Conservation (phyloP, 1,140 invertebrate genomes). For the Pinna nobilis region DNA sequence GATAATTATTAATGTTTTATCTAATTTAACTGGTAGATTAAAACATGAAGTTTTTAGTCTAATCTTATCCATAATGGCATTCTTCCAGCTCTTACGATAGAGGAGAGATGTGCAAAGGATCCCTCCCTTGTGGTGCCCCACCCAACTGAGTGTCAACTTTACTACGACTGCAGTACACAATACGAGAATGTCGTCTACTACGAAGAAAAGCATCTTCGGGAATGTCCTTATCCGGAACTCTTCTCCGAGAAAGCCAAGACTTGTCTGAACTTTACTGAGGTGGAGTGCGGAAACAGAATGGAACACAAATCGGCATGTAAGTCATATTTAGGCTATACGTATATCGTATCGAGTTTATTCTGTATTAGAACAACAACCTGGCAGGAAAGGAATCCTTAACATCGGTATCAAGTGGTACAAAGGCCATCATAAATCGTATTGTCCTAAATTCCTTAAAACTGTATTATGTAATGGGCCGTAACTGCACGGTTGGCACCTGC, state of each 20-base stretch:
- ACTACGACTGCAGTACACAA: conserved; percentile 48
- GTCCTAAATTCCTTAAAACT: too few species aligned
- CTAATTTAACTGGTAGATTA: not conserved
- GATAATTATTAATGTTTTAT: not conserved
- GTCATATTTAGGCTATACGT: too few species aligned
- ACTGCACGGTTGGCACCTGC: too few species aligned
- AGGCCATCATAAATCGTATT: too few species aligned
- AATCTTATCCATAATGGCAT: too few species aligned
- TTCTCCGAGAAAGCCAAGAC: conserved; percentile 38
- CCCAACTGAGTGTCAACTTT: conserved; percentile 50
- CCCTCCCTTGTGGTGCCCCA: conserved; percentile 41
- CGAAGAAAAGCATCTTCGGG: conserved; percentile 48
- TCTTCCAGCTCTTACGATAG: not conserved
- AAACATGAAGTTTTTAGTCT: too few species aligned
- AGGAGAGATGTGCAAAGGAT: conserved; percentile 24
- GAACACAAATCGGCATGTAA: conserved; percentile 47
- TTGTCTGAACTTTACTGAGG: conserved; percentile 44
- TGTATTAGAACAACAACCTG: too few species aligned
- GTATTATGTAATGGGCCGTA: too few species aligned
- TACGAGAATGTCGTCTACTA: conserved; percentile 26
- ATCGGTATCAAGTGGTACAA: too few species aligned
- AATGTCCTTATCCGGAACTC: conserved; percentile 55
- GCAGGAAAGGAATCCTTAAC: too few species aligned
- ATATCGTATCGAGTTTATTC: too few species aligned
- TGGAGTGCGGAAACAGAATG: conserved; percentile 49